phyloP scores from a whole-genome alignment of 1,140 invertebrate species.

The Helicoverpa armigera region DNA sequence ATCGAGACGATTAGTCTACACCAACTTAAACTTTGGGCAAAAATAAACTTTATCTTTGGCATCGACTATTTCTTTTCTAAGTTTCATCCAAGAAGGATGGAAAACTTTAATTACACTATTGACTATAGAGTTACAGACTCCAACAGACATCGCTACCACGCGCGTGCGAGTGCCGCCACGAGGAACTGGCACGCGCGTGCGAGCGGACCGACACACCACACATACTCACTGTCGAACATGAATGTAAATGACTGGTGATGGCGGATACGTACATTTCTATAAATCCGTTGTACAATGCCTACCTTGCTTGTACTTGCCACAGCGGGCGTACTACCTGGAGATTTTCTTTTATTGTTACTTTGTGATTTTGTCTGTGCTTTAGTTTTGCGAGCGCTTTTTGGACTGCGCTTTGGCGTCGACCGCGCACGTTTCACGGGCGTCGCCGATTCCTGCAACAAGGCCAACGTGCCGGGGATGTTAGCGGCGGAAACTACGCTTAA shows the following conservation, averaged over 20 bases:
- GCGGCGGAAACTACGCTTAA: too few species aligned
- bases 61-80: too few species aligned
- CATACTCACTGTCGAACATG: slow-evolving; percentile 65
- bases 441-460: slow-evolving; percentile 67
- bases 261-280: slow-evolving; percentile 87
- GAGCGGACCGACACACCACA: slow-evolving; percentile 19
- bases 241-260: slow-evolving; percentile 74
- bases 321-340: slow-evolving; percentile 76
- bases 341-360: slow-evolving; percentile 70
- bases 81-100: too few species aligned
- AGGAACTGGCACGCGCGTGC: not conserved
- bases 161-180: not conserved
- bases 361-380: slow-evolving; percentile 60
- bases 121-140: not conserved
- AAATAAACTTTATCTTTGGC: too few species aligned
- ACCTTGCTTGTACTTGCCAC: slow-evolving; percentile 85
- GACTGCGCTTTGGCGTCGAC: slow-evolving; percentile 75
- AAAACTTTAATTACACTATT: too few species aligned
- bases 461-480: too few species aligned
- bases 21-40: not conserved
- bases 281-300: slow-evolving; percentile 87
- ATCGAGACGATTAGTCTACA: not conserved
- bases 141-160: slow-evolving; percentile 21
- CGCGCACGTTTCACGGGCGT: slow-evolving; percentile 75
- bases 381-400: slow-evolving; percentile 66